phyloP scores from a whole-genome alignment of 1,140 invertebrate species.

The Meloidogyne exigua region DNA sequence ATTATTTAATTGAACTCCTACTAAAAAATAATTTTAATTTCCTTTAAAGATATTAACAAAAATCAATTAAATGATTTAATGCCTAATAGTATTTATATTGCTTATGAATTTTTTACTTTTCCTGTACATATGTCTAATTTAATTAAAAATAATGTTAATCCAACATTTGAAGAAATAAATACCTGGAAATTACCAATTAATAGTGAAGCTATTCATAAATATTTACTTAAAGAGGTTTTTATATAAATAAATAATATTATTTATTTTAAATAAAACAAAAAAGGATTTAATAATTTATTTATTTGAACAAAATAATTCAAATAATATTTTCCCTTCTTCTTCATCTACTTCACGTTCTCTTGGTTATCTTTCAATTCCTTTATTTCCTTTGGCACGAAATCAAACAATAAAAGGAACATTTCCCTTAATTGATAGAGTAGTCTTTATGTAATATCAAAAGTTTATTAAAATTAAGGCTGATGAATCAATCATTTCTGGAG shows the following conservation, averaged over 20 bases:
- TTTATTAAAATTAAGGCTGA: conserved; percentile 25
- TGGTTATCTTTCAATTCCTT: conserved; percentile 16
- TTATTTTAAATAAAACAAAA: not conserved
- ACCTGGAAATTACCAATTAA: conserved; percentile 38
- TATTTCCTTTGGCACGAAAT: conserved; percentile 32
- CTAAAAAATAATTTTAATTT: not conserved
- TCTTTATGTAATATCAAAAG: not conserved
- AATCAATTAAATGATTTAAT: not conserved
- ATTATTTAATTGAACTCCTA: not conserved
- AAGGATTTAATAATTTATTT: conserved; percentile 35
- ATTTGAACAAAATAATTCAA: conserved; percentile 18
- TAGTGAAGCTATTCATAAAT: conserved; percentile 42
- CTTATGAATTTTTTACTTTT: conserved; percentile 50
- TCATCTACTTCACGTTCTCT: not conserved
- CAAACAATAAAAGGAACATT: conserved; percentile 33
- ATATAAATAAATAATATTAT: not conserved
- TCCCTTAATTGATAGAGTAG: conserved; percentile 26
- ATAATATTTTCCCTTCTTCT: no score
- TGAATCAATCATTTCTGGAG: conserved; percentile 29
- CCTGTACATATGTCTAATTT: conserved; percentile 40
- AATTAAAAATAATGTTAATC: conserved; percentile 38
- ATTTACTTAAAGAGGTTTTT: conserved; percentile 37
- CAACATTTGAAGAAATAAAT: conserved; percentile 32
- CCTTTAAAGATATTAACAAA: not conserved
- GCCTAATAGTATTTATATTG: conserved; percentile 44